Base-by-base conservation (phyloP, 1,140 invertebrate genomes). In the Drosophila burlai region DNA sequence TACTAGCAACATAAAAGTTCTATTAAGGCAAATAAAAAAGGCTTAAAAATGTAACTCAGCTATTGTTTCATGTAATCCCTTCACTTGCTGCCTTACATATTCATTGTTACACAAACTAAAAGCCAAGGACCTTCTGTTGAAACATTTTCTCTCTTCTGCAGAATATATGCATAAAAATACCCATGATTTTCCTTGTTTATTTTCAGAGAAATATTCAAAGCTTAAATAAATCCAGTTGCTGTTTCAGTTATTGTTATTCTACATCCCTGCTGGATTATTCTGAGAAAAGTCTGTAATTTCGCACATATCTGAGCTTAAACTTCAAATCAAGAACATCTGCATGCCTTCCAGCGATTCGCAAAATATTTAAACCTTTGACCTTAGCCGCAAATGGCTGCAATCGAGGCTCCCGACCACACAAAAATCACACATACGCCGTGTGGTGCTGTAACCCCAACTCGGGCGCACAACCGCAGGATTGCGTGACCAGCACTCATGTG, bases 401-500 rank as follows among this genome's bases (percentile, higher is more conserved):
- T 13, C 26, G 11, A 42, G 21, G 55, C 11, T 15, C 29, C 57
- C 16, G 59, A 62, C 18, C 58, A n/a, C 55, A 58, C 55, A 58
- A 58, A 64, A 31, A 55, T 55, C 57, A 65, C 76, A 49, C 54
- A 64, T 49, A 69, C 73, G 46, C 45, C 49, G 62, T 52, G 66
- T 66, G 29, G 66, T 38, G 31, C 46, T 26, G 21, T 57, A 38
- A 38, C n/a, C 16, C 21, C 10, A 15, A 18, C 34, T 21, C 60
- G 57, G 8, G 38, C 34, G 11, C 40, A 26, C 68, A 68, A 86
- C 83, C 83, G 65, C 83, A 87, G 62, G 49, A 59, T 87, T 83
- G 80, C 84, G 83, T 87, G 83, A 87, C 83, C 83, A 66, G 59
- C 62, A 66, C 79, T 71, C 71, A 73, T 80, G 55, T 76, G 58